These are phyloP conservation scores for Brachyptera putata DNA, from an alignment of 2,888 invertebrate genomes.

Conservation along the genomic window DNA sequence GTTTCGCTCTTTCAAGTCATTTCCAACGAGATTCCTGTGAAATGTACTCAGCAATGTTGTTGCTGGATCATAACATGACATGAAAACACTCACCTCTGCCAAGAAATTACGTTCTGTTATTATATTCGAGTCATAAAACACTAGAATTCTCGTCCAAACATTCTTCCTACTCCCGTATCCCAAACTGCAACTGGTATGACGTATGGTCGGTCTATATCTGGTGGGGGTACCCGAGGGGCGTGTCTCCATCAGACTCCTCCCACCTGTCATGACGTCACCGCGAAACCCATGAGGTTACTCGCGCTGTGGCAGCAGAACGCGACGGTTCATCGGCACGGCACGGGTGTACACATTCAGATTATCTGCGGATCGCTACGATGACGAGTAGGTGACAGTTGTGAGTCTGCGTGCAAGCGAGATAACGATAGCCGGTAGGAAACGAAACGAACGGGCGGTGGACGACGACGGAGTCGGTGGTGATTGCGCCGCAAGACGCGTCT, in stretches of 20 bases:
- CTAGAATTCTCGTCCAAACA: slow-evolving; percentile 8
- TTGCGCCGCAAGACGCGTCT: slow-evolving; percentile 28
- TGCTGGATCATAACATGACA: too few species aligned
- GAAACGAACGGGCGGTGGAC: not conserved
- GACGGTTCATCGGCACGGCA: slow-evolving; percentile 24
- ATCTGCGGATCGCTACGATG: slow-evolving; percentile 24
- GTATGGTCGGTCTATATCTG: slow-evolving; percentile 11
- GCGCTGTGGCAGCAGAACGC: slow-evolving; percentile 25
- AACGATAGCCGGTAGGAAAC: slow-evolving; percentile 8
- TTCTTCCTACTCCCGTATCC: slow-evolving; percentile 22
- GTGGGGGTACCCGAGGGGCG: slow-evolving; percentile 26
- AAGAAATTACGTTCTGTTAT: too few species aligned
- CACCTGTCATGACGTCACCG: slow-evolving; percentile 31
- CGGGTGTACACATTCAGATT: slow-evolving; percentile 14
- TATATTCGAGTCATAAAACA: slow-evolving; percentile 1
- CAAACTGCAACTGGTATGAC: not conserved
- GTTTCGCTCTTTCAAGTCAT: too few species aligned
- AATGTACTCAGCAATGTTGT: too few species aligned
- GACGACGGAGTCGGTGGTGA: slow-evolving; percentile 32
- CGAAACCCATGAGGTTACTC: slow-evolving; percentile 33
- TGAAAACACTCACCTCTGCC: too few species aligned
- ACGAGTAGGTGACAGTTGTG: slow-evolving; percentile 32
- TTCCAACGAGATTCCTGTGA: too few species aligned
- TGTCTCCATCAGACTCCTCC: slow-evolving; percentile 24
- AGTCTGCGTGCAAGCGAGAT: slow-evolving; percentile 14